Evolutionary conservation across 2,113 vertebrate genomes (phyloP).

Genomic region (Urocolius indicus): DNA sequence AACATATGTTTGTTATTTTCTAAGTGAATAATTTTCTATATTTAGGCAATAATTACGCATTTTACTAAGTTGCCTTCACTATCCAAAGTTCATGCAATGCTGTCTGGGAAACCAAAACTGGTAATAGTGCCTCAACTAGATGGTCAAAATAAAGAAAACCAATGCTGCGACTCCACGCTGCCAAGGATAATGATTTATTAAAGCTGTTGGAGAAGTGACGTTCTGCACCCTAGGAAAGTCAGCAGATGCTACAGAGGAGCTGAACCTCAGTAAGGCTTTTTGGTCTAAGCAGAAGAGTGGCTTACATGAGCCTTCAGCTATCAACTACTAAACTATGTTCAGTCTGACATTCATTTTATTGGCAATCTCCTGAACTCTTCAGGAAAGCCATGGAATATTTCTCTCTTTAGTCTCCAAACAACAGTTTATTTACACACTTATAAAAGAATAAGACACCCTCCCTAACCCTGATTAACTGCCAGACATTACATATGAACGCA

Average conservation of each 20-base stretch:
- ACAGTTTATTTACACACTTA: conserved; percentile 48
- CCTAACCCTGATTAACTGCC: conserved; percentile 19
- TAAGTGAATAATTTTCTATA: background rate
- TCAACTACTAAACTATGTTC: background rate
- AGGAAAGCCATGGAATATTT: background rate
- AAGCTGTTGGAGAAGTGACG: background rate
- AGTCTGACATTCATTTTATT: background rate
- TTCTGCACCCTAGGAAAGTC: background rate
- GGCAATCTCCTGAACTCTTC: background rate
- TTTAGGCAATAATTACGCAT: conserved; percentile 17
- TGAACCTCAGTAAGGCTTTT: background rate
- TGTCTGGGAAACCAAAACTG: background rate
- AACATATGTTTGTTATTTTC: background rate
- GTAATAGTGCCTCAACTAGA: background rate
- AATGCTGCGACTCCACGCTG: background rate
- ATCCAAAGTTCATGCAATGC: background rate
- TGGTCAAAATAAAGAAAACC: background rate
- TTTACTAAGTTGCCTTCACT: background rate
- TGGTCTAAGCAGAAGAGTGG: background rate
- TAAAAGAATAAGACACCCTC: background rate
- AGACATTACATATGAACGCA: background rate
- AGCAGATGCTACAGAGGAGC: background rate
- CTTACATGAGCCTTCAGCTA: background rate
- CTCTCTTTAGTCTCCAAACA: conserved; percentile 1
- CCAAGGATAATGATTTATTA: rapidly evolving